These are phyloP conservation scores for Cyprinodon diabolis DNA, from an alignment of 2,797 vertebrate species.

Conservation along the genomic window DNA sequence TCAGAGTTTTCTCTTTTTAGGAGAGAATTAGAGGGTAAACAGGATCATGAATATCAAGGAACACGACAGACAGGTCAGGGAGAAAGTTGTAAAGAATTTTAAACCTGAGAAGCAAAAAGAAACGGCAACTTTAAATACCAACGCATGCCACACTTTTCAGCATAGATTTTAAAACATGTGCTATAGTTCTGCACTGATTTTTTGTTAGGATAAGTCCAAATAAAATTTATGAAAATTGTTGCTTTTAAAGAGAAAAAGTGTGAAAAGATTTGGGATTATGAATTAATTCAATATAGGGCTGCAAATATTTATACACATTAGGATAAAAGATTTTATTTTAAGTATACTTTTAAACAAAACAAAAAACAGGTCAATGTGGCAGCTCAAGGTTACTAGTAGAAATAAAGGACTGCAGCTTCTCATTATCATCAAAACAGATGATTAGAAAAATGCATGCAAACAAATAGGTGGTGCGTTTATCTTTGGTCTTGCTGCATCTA, in stretches of 20 bases:
- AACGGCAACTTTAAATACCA: background rate
- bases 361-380: background rate
- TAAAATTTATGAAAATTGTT: background rate
- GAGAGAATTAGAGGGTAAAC: no score
- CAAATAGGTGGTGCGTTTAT: background rate
- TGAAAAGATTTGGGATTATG: background rate
- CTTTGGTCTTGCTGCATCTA: background rate
- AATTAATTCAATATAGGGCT: background rate
- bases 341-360: background rate
- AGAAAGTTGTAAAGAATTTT: no score
- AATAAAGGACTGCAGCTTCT: conserved; percentile 1
- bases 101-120: no score
- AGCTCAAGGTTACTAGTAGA: background rate
- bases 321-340: conserved; percentile 1
- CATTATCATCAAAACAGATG: conserved; percentile 11
- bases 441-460: background rate
- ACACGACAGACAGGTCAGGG: no score
- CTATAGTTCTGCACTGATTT: background rate
- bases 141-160: background rate
- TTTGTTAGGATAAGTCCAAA: background rate
- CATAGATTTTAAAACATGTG: background rate
- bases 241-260: background rate
- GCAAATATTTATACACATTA: background rate
- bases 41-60: no score
- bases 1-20: no score